These are phyloP conservation scores for Clusia tigrina DNA, from an alignment of 2,888 invertebrate species.

Conservation along the genomic window DNA sequence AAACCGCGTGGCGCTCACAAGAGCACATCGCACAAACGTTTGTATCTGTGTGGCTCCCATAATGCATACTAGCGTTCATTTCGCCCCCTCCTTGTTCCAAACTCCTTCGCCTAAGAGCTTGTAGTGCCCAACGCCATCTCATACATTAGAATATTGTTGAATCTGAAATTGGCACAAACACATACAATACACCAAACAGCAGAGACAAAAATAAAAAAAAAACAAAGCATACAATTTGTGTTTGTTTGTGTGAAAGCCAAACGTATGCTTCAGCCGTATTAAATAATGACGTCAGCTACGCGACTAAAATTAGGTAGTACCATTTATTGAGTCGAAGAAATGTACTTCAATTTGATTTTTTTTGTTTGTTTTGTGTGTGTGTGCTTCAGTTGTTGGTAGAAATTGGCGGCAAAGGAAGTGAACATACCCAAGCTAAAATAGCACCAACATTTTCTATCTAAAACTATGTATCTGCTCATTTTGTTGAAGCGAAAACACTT, in stretches of 20 bases:
- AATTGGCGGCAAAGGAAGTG: too few species aligned
- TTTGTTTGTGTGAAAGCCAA: too few species aligned
- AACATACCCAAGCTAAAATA: too few species aligned
- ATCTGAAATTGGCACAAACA: constrained; percentile 1
- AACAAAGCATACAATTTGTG: background rate
- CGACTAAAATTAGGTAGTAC: background rate
- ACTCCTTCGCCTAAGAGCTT: background rate
- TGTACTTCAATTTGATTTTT: too few species aligned
- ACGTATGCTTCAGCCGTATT: background rate
- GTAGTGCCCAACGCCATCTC: background rate
- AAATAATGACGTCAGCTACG: constrained; percentile 7
- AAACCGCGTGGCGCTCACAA: too few species aligned
- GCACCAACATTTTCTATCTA: too few species aligned
- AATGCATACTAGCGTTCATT: background rate
- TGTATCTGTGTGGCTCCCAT: background rate
- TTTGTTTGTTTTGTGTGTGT: too few species aligned
- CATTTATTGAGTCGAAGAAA: background rate
- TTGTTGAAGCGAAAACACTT: too few species aligned
- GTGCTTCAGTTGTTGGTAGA: too few species aligned
- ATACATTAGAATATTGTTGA: background rate
- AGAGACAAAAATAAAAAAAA: background rate
- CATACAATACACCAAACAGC: background rate
- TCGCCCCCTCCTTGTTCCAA: background rate
- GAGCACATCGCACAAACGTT: background rate
- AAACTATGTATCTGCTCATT: background rate